Percentiles rank a stretch among this genome's conserved stretches.
Conservation (phyloP, 2,888 invertebrate species). For the Chirona hameri region DNA sequence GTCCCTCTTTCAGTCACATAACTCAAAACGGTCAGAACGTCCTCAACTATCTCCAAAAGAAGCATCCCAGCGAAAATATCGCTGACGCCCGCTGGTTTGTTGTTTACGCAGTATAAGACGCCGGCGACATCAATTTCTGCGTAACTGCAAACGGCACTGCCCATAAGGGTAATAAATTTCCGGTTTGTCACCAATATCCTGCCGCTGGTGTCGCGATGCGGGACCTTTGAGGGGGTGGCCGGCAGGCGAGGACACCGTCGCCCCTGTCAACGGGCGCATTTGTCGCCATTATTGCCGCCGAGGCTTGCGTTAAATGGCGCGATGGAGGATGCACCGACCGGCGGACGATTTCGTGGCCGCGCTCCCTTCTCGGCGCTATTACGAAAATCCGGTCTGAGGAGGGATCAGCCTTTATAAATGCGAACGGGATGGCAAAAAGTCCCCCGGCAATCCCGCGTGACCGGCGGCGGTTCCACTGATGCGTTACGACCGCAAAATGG, state of each 20-base stretch:
- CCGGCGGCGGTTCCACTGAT: background rate
- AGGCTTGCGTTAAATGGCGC: background rate
- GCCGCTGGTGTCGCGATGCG: background rate
- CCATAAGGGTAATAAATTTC: background rate
- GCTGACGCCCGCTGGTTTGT: background rate
- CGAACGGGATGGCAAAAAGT: background rate
- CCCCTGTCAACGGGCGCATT: background rate
- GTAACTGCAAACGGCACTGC: background rate
- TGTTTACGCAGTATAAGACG: background rate
- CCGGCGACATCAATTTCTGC: background rate
- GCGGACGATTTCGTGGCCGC: background rate
- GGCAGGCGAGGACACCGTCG: background rate
- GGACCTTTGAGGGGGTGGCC: background rate
- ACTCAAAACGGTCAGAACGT: no score
- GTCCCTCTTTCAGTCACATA: no score
- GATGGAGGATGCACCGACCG: background rate
- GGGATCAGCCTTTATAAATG: background rate
- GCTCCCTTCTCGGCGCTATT: background rate
- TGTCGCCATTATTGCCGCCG: background rate
- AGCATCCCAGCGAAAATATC: no score
- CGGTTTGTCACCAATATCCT: slow-evolving; percentile 23
- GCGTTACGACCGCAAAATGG: background rate
- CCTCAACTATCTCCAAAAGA: no score
- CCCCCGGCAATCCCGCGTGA: background rate
- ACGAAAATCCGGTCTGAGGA: background rate